Percentiles rank a stretch among this genome's conserved stretches.
Evolutionary conservation across 2,113 vertebrate species (phyloP).

Genomic region (Sander vitreus): DNA sequence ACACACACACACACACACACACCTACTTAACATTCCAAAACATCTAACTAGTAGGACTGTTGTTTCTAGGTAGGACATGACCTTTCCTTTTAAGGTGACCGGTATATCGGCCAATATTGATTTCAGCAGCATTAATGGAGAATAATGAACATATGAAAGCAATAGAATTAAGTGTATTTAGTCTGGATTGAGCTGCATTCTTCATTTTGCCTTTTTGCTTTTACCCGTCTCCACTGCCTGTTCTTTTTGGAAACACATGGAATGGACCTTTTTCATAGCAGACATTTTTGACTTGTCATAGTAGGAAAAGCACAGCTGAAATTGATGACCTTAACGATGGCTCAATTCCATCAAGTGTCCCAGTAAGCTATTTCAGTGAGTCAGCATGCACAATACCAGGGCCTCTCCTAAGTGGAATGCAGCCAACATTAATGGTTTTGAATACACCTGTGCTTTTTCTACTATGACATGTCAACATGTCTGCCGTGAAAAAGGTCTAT

Average conservation of each 20-base stretch:
- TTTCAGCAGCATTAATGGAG: not conserved
- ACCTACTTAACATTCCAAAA: not conserved
- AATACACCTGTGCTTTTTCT: no score
- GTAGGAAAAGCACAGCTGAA: no score
- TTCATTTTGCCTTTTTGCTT: slow-evolving; percentile 8
- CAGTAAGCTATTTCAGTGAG: no score
- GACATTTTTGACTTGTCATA: no score
- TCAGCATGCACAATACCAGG: no score
- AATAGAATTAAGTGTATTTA: not conserved
- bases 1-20: no score
- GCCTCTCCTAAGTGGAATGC: no score
- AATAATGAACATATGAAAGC: not conserved
- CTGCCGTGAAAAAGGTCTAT: no score
- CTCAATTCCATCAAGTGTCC: no score
- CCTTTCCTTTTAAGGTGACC: not conserved
- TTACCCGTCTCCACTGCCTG: not conserved
- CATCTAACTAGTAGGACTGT: not conserved
- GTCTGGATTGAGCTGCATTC: not conserved
- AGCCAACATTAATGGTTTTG: no score
- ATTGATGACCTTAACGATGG: no score
- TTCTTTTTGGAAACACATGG: not conserved
- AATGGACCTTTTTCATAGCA: not conserved
- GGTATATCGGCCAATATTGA: not conserved
- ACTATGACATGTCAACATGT: no score
- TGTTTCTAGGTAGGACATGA: not conserved